phyloP scores from a whole-genome alignment of 2,888 invertebrate species.

The Morpho helenor region DNA sequence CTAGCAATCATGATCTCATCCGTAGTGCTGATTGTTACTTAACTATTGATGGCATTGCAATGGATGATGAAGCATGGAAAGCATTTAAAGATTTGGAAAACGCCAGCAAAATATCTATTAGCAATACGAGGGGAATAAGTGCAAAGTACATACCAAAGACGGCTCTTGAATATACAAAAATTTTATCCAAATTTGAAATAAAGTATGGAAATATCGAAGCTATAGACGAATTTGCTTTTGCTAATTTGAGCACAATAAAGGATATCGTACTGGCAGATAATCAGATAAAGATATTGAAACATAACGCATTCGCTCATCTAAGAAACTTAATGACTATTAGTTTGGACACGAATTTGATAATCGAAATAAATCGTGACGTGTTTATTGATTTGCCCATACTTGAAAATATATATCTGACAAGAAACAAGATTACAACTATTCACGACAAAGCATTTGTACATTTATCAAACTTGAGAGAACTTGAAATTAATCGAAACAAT shows the following conservation, averaged over 20 bases:
- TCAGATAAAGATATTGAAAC: slow-evolving; percentile 81
- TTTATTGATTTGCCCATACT: slow-evolving; percentile 85
- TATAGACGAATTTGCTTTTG: slow-evolving; percentile 84
- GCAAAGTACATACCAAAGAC: slow-evolving; percentile 84
- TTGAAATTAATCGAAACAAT: slow-evolving; percentile 88
- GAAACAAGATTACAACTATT: slow-evolving; percentile 89
- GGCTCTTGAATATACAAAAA: slow-evolving; percentile 79
- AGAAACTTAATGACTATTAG: slow-evolving; percentile 81
- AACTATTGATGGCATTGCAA: slow-evolving; percentile 75
- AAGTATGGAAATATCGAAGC: slow-evolving; percentile 84
- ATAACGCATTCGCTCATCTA: slow-evolving; percentile 84
- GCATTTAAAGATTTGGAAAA: slow-evolving; percentile 82
- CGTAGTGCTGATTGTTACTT: slow-evolving; percentile 85
- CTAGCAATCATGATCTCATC: slow-evolving; percentile 46
- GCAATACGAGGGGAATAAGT: slow-evolving; percentile 81
- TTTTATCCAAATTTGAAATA: slow-evolving; percentile 78
- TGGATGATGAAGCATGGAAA: slow-evolving; percentile 82
- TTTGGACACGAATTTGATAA: slow-evolving; percentile 85
- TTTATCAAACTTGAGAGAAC: slow-evolving; percentile 82
- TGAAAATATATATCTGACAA: slow-evolving; percentile 86
- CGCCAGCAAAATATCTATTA: slow-evolving; percentile 81
- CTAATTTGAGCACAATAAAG: slow-evolving; percentile 81
- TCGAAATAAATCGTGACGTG: slow-evolving; percentile 85
- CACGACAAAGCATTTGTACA: slow-evolving; percentile 91
- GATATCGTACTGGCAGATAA: slow-evolving; percentile 84